Conservation (phyloP, 2,888 invertebrate genomes). For the Rhagophthalmus giganteus region DNA sequence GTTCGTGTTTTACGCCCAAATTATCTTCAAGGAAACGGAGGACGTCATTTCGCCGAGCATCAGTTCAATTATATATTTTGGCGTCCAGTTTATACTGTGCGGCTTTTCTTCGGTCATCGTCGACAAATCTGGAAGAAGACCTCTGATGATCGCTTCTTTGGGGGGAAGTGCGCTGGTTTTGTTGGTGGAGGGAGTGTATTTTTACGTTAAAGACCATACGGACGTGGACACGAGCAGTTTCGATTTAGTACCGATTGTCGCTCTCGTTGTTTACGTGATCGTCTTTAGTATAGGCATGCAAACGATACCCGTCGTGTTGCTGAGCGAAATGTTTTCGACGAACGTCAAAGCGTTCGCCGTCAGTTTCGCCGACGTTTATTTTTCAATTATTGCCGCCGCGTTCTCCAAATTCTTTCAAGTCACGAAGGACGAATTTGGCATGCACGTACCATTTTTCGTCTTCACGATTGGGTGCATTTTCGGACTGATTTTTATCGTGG, state of each 20-base stretch:
- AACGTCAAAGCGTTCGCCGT: slow-evolving; percentile 59
- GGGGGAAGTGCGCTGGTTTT: slow-evolving; percentile 49
- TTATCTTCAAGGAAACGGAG: slow-evolving; percentile 59
- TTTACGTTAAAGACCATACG: slow-evolving; percentile 49
- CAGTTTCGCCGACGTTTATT: slow-evolving; percentile 58
- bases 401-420: slow-evolving; percentile 55
- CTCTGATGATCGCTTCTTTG: slow-evolving; percentile 61
- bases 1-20: slow-evolving; percentile 62
- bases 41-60: slow-evolving; percentile 56
- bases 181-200: slow-evolving; percentile 50
- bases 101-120: slow-evolving; percentile 60
- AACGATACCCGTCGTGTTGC: slow-evolving; percentile 55
- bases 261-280: slow-evolving; percentile 53
- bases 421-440: slow-evolving; percentile 62
- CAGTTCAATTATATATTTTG: slow-evolving; percentile 60
- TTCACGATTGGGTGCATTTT: slow-evolving; percentile 64
- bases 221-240: slow-evolving; percentile 43
- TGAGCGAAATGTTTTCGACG: slow-evolving; percentile 59
- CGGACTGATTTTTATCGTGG: slow-evolving; percentile 63
- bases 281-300: slow-evolving; percentile 56
- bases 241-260: slow-evolving; percentile 58
- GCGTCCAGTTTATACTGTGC: slow-evolving; percentile 61
- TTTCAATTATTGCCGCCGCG: slow-evolving; percentile 53
- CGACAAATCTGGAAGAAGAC: slow-evolving; percentile 66
- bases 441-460: slow-evolving; percentile 68